phyloP scores from a whole-genome alignment of 2,888 invertebrate species.

The Troides oblongomaculatus region DNA sequence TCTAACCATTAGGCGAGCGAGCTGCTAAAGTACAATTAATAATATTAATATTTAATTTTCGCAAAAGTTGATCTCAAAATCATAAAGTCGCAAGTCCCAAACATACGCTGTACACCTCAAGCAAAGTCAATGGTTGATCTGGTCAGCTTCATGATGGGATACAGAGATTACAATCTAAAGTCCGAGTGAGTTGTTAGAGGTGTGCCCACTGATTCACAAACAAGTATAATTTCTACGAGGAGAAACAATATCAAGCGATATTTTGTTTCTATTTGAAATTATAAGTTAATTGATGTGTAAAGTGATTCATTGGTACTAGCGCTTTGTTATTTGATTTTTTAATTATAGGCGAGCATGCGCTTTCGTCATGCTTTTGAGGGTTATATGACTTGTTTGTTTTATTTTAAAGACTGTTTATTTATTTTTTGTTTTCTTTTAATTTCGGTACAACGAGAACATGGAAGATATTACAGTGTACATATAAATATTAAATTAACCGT shows the following conservation, averaged over 20 bases:
- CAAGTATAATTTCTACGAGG: conserved; percentile 60
- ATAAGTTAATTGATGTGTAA: conserved; percentile 68
- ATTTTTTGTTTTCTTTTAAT: neutral
- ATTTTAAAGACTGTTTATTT: neutral
- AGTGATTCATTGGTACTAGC: conserved; percentile 68
- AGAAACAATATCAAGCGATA: conserved; percentile 57
- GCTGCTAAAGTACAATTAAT: too few relatives aligned
- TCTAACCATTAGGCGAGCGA: too few relatives aligned
- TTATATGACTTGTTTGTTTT: conserved; percentile 27
- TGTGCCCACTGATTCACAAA: conserved; percentile 64
- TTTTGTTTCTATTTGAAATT: conserved; percentile 54
- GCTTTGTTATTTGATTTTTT: conserved; percentile 75
- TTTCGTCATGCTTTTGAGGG: conserved; percentile 48
- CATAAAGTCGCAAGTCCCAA: neutral
- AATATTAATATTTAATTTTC: neutral
- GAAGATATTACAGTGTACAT: conserved; percentile 21
- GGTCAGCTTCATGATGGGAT: conserved; percentile 59
- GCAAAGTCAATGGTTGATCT: conserved; percentile 59
- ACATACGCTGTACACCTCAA: neutral
- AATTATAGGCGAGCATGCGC: conserved; percentile 71
- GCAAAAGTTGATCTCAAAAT: neutral
- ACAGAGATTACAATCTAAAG: conserved; percentile 61
- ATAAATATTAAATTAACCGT: conserved; percentile 59
- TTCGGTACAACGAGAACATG: neutral
- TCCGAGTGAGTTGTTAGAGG: conserved; percentile 66